Base-by-base conservation (phyloP, 1,140 invertebrate genomes). In the Linepithema humile region DNA sequence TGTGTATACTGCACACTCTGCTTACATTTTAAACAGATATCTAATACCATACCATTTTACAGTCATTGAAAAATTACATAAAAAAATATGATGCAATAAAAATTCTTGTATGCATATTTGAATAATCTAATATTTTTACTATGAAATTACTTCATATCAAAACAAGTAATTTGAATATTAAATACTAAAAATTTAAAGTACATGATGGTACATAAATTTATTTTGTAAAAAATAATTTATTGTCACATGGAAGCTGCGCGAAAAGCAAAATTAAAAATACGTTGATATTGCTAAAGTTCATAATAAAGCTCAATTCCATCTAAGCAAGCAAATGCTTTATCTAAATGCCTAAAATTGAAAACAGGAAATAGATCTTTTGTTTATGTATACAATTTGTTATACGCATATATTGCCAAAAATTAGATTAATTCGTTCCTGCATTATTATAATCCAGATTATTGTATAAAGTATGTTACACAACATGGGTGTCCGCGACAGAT, bases 151-250 rank as follows among this genome's bases (percentile, higher is more conserved):
- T 9, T 32, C 5, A 20, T 17, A 23, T 20, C 12, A 74, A 75
- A 64, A 64, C 9, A 23, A 50, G 1, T 60, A 2, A 23, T 29
- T 43, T 20, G 5, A 60, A 35, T 74, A 35, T 35, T n/a, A 20
- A 7, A 5, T 73, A 72, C 4, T 40, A 43, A 60, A 20, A 74
- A 5, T 32, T 45, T 59, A 1, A 40, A 60, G n/a, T 26, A 20
- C 23, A 55, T 4, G 9, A 29, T 69, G 64, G 48, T 40, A 78
- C 23, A 12, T 65, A 48, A 43, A 57, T 45, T 55, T 57, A 48
- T 64, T 53, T 48, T 29, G 40, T 75, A 62, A 40, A 69, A 82
- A 83, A 70, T 67, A 83, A 83, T 75, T 88, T 88, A 88, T 88
- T 88, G 87, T 88, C 87, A 10, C 7, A 35, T 59, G 69, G 45